Base-by-base conservation (phyloP, 2,888 invertebrate species). In the Nemotelus nigrinus region DNA sequence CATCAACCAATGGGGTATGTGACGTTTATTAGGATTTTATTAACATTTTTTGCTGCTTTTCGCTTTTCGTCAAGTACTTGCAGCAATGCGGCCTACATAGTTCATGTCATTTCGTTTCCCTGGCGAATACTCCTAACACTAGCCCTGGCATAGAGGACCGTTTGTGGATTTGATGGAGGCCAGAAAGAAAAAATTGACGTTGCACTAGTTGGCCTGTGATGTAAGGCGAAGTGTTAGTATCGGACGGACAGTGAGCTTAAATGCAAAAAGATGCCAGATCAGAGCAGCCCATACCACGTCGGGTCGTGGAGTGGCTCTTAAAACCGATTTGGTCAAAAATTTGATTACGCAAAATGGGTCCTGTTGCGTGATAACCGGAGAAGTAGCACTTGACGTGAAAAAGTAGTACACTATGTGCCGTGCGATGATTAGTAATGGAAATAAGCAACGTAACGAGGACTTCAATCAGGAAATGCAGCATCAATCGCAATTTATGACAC, bases 21-120 rank as follows among this genome's bases (percentile, higher is more conserved):
- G 77, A 77, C 77, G 67, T 77, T 77, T 77, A 77, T 77, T 77
- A 77, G 77, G 77, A 65, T 77, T 77, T 76, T 76, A 74, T 74
- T 74, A 74, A 74, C 60, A 48, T 74, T 74, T 74, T 60, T 70
- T 65, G 43, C 55, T 45, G 70, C 8, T 53, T 55, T 55, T 50
- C 70, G 70, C 8, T 53, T 55, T 55, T 50, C 70, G 70, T 70
- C 70, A 70, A 70, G 70, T 70, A 44, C 70, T 70, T 70, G 70
- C 70, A 70, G 70, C 55, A 70, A 39, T 70, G 70, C 70, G 55
- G 70, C 55, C 55, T 70, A 70, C 47, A 55, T 43, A 55, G 55
- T 70, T n/a, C 50, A 7, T 48, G 70, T 7, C 55, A 41, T 47
- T 10, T 25, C 70, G 4, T 70, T 55, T 70, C 25, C 43, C 43